Evolutionary conservation across 2,113 vertebrate genomes (phyloP).

Genomic region (Hemiscyllium ocellatum): DNA sequence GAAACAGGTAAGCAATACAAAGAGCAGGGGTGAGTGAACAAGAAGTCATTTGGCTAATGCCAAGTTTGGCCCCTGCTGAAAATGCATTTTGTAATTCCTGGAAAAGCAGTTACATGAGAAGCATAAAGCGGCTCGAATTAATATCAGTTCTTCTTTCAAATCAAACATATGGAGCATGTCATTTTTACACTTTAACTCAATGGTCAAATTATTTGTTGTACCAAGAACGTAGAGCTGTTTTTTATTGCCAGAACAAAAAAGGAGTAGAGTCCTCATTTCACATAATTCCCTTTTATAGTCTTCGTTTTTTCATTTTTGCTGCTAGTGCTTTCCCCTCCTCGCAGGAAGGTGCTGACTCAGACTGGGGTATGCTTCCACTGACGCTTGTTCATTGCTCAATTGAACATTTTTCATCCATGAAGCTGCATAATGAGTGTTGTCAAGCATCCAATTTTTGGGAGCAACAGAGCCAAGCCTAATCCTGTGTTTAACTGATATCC

Average conservation of each 20-base stretch:
- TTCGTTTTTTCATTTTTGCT: neutral
- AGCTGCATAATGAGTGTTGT: neutral
- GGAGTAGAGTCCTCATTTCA: neutral
- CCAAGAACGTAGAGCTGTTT: neutral
- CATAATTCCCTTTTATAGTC: neutral
- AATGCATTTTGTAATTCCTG: neutral
- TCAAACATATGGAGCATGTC: neutral
- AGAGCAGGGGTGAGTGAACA: neutral
- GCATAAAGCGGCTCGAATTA: neutral
- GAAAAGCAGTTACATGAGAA: neutral
- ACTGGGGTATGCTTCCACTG: neutral
- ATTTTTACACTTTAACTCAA: neutral
- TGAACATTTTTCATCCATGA: neutral
- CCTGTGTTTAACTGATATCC: neutral
- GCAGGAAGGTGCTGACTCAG: neutral
- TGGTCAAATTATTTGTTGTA: slow-evolving; percentile 6
- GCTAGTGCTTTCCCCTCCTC: neutral
- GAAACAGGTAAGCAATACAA: neutral
- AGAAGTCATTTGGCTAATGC: neutral
- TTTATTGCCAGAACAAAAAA: neutral
- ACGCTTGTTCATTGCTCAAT: neutral
- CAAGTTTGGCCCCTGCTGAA: neutral
- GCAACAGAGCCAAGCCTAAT: neutral
- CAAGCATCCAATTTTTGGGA: neutral
- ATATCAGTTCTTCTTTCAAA: neutral